Evolutionary conservation across 2,797 vertebrate genomes (phyloP), one percentile per base, ranked within the genome.

Genomic region (Amniataba percoides): DNA sequence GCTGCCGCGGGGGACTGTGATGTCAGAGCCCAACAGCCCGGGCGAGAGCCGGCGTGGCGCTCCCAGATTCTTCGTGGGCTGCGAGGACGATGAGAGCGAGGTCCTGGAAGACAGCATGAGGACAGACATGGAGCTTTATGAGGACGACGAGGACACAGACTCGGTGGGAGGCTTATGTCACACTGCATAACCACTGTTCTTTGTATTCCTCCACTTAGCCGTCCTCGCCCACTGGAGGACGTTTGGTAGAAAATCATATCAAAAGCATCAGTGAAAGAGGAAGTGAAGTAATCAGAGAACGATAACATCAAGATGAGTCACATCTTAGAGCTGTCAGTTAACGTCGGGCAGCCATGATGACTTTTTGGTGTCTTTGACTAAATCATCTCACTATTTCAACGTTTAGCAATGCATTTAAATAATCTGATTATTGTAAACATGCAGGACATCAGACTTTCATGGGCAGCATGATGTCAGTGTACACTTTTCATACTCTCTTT

Each of bases 21-120:
- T 99, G 98, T 98, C 97, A 97, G 96, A 96, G 91, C 90, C 96
- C 96, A 95, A 94, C 95, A 96, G 95, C 94, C 95, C 96, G 94
- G 95, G 90, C 92, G 97, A 97, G 96, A 97, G 96, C 92, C 94
- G 95, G 88, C 94, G 86, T 90, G 94, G 95, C 89, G 91, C 96
- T 91, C 97, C 98, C 95, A 97, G 95, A 95, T 99, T 99, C 96
- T 98, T 98, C 90, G 96, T 99, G 36, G 98, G 98, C 95, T 97
- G 96, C 96, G 97, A 97, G 94, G 98, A 98, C 93, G 98, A 99
- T 95, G 98, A 99, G 91, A 96, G 95, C 94, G 97, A 97, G 87
- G 94, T 94, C 88, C 91, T 92, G 95, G 97, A 94, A 18, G 93
- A 88, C 73, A 94, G 94, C 92, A 95, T 96, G 94, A 97, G 94